Evolutionary conservation across 1,140 invertebrate species (phyloP).

Genomic region (Pachypeltis micranthus): DNA sequence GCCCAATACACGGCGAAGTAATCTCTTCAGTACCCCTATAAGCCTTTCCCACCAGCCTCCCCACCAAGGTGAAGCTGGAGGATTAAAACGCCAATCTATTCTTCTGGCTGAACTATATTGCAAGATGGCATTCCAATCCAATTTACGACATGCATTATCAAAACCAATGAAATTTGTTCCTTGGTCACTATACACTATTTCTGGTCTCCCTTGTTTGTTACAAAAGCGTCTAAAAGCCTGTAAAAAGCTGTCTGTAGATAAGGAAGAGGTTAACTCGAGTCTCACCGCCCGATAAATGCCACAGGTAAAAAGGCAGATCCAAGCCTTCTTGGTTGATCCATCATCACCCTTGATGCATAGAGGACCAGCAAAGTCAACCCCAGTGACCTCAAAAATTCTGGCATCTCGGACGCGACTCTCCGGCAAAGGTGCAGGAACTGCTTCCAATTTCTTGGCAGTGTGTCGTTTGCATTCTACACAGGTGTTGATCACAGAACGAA

Average conservation of each 20-base stretch:
- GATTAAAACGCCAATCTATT: conserved; percentile 34
- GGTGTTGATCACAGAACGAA: background rate
- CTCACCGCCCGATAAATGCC: background rate
- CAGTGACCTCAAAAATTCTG: background rate
- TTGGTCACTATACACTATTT: conserved; percentile 35
- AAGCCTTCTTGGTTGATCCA: conserved; percentile 5
- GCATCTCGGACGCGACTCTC: background rate
- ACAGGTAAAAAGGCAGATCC: background rate
- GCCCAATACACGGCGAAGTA: conserved; percentile 29
- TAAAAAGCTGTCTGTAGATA: background rate
- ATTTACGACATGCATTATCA: conserved; percentile 18
- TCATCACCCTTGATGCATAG: background rate
- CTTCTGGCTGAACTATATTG: conserved; percentile 11
- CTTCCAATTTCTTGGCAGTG: background rate
- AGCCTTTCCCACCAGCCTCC: conserved; percentile 36
- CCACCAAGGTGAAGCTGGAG: conserved; percentile 34
- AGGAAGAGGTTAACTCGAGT: background rate
- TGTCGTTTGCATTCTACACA: background rate
- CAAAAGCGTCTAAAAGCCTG: background rate
- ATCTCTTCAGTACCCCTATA: conserved; percentile 31
- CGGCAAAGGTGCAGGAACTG: background rate
- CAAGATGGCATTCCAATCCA: conserved; percentile 24
- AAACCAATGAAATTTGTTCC: conserved; percentile 33
- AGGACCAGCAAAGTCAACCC: background rate
- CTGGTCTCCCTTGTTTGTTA: background rate